Evolutionary conservation across 2,113 vertebrate species (phyloP).

Genomic region (Scomber colias): DNA sequence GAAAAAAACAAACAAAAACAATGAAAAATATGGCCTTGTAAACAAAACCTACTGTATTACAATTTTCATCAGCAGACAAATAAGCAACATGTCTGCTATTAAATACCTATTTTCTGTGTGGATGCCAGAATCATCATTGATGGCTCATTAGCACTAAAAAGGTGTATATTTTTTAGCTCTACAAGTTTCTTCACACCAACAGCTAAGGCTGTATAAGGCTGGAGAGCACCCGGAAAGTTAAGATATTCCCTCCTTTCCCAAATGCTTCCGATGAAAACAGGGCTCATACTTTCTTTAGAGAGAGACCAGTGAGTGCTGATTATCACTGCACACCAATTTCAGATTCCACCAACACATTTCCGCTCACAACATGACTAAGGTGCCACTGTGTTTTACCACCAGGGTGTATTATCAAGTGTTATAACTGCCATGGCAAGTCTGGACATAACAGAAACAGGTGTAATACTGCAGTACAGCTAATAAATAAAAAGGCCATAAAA

Average conservation of each 20-base stretch:
- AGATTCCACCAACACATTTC: slow-evolving; percentile 7
- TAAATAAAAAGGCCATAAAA: background rate
- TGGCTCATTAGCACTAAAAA: slow-evolving; percentile 13
- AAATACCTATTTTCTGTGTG: slow-evolving; percentile 11
- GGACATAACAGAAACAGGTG: background rate
- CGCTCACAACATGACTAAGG: slow-evolving; percentile 3
- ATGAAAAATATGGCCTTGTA: background rate
- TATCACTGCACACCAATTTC: slow-evolving; percentile 26
- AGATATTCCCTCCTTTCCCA: background rate
- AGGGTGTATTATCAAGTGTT: background rate
- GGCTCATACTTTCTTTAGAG: slow-evolving; percentile 1
- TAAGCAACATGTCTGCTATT: slow-evolving; percentile 25
- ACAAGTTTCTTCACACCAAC: slow-evolving; percentile 4
- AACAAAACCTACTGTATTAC: background rate
- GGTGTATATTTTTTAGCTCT: slow-evolving; percentile 17
- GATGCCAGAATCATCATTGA: slow-evolving; percentile 18
- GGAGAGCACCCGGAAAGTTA: background rate
- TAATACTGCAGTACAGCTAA: background rate
- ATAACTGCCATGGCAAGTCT: background rate
- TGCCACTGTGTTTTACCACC: slow-evolving; percentile 1
- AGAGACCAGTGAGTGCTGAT: slow-evolving; percentile 20
- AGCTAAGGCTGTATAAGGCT: background rate
- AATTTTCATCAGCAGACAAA: background rate
- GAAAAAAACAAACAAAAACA: background rate
- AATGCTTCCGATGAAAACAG: background rate